Conservation (phyloP, 2,797 vertebrate species). For the Pygocentrus nattereri region DNA sequence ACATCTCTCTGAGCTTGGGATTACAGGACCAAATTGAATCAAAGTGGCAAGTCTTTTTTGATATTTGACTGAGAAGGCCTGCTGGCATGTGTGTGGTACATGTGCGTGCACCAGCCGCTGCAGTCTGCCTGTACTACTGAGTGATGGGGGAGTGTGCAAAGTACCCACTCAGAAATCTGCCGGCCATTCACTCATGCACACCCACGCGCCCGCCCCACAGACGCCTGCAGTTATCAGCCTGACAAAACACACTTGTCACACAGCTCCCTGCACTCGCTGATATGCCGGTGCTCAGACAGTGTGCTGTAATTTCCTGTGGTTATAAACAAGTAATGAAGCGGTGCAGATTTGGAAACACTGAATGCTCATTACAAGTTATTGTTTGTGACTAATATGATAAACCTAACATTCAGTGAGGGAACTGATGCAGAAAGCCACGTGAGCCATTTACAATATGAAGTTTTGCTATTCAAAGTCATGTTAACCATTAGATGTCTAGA, state of each 20-base stretch:
- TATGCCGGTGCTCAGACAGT: conserved; percentile 20
- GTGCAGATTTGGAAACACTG: conserved; percentile 1
- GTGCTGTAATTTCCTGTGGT: conserved; percentile 19
- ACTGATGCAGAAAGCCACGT: neutral
- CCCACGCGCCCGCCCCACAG: conserved; percentile 28
- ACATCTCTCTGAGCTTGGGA: conserved; percentile 14
- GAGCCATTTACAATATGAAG: neutral
- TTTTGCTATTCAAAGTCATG: no score
- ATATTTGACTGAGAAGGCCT: conserved; percentile 6
- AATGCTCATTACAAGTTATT: neutral
- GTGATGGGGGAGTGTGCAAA: conserved; percentile 22
- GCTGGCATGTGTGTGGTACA: conserved; percentile 9
- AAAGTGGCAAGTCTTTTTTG: conserved; percentile 20
- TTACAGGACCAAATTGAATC: conserved; percentile 39
- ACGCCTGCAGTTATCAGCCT: conserved; percentile 37
- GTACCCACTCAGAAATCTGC: conserved; percentile 41
- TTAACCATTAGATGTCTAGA: no score
- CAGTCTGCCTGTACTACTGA: conserved; percentile 16
- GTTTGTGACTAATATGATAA: neutral
- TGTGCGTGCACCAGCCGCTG: conserved; percentile 18
- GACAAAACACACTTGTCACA: conserved; percentile 48
- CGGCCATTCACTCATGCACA: conserved; percentile 29
- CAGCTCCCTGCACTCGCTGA: conserved; percentile 28
- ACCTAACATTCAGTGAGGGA: neutral
- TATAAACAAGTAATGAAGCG: conserved; percentile 18